These are phyloP conservation scores for Rotaria sp. DNA, from an alignment of 2,888 invertebrate species.

Conservation along the genomic window DNA sequence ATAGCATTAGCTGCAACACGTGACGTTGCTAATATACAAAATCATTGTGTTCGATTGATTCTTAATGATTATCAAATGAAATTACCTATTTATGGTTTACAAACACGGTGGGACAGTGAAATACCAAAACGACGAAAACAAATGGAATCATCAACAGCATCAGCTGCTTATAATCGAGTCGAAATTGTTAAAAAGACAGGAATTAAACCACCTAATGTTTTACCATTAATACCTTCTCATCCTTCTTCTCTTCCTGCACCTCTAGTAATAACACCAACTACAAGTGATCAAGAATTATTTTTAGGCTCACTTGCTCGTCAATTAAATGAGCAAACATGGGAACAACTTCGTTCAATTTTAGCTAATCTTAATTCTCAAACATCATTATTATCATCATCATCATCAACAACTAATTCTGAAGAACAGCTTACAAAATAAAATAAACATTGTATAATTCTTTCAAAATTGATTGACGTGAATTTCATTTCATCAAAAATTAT, in stretches of 20 bases:
- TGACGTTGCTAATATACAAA: conserved; percentile 22
- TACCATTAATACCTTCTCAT: not conserved
- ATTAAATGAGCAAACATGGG: not conserved
- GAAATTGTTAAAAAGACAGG: not conserved
- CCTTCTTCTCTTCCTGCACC: not conserved
- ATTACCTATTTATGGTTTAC: conserved; percentile 11
- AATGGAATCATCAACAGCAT: not conserved
- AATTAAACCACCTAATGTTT: not conserved
- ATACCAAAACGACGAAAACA: not conserved
- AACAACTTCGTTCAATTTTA: not conserved
- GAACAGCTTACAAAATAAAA: not conserved
- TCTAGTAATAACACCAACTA: not conserved
- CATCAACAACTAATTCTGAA: not conserved
- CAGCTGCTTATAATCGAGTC: not conserved
- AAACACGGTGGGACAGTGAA: conserved; percentile 24
- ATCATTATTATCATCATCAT: not conserved
- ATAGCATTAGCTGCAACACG: conserved; percentile 1
- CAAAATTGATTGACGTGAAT: not conserved
- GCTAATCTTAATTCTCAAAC: not conserved
- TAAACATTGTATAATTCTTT: not conserved
- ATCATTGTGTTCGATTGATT: conserved; percentile 2
- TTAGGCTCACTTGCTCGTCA: not conserved
- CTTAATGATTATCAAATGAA: conserved; percentile 20
- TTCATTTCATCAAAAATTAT: not conserved
- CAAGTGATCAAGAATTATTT: not conserved